These are phyloP conservation scores for Acipenser transmontanus DNA, from an alignment of 2,797 vertebrate genomes.

Conservation along the genomic window DNA sequence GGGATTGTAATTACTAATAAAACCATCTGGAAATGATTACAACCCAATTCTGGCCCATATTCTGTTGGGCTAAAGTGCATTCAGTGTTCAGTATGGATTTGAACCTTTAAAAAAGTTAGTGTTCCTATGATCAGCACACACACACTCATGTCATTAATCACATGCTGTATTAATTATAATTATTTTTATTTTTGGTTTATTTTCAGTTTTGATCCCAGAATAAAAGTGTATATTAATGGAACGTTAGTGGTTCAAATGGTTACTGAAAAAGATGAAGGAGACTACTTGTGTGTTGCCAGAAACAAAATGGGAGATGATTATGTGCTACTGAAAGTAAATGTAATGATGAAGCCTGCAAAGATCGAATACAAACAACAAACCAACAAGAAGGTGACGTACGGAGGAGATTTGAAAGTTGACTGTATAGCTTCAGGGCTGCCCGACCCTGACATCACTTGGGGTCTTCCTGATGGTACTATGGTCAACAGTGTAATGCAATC, in stretches of 20 bases:
- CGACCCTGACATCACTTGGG: constrained; percentile 83
- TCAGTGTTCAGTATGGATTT: no score
- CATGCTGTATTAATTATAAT: neutral
- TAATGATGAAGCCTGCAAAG: constrained; percentile 78
- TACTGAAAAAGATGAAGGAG: constrained; percentile 76
- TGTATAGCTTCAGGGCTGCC: constrained; percentile 86
- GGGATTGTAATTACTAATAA: no score
- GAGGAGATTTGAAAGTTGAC: constrained; percentile 78
- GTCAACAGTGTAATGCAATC: constrained; percentile 69
- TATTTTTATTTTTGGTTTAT: constrained; percentile 24
- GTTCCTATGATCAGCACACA: no score
- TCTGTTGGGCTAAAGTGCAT: no score
- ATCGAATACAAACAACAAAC: constrained; percentile 70
- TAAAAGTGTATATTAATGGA: constrained; percentile 76
- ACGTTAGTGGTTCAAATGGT: constrained; percentile 65
- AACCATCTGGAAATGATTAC: no score
- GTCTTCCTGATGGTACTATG: constrained; percentile 84
- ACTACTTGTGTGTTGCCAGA: constrained; percentile 83
- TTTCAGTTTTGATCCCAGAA: constrained; percentile 69
- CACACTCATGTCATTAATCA: no score
- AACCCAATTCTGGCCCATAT: no score
- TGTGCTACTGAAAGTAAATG: constrained; percentile 62
- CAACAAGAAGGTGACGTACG: constrained; percentile 70
- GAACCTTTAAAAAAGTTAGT: no score
- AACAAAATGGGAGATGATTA: constrained; percentile 85